Evolutionary conservation across 2,113 vertebrate species (phyloP).

Genomic region (Eclectus roratus): DNA sequence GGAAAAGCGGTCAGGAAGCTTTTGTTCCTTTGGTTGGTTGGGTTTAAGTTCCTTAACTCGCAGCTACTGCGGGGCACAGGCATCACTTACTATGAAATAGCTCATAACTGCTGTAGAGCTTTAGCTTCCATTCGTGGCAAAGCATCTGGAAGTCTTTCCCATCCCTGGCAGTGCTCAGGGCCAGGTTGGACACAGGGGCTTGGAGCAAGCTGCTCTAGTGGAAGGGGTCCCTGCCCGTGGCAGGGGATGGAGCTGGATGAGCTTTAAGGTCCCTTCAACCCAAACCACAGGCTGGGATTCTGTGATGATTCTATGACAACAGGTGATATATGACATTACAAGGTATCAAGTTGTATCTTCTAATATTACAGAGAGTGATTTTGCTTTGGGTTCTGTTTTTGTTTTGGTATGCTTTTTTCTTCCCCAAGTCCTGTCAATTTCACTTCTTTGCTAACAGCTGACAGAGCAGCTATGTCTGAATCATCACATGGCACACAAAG

Average conservation of each 20-base stretch:
- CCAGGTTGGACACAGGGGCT: no score
- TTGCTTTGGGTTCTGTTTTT: not conserved
- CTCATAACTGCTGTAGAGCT: no score
- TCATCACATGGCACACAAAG: not conserved
- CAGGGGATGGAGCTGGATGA: not conserved
- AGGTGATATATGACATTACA: not conserved
- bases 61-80: not conserved
- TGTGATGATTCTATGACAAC: not conserved
- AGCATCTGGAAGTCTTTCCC: no score
- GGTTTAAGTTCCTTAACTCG: not conserved
- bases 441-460: not conserved
- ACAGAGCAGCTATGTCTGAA: not conserved
- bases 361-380: not conserved
- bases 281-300: not conserved
- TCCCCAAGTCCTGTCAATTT: rapidly evolving
- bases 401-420: not conserved
- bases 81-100: no score
- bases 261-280: not conserved
- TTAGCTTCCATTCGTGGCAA: no score
- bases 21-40: not conserved
- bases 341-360: not conserved
- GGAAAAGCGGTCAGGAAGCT: not conserved
- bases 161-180: no score
- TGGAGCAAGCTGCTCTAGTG: not conserved
- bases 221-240: not conserved